Percentiles rank a stretch among this genome's conserved stretches.
Evolutionary conservation across 2,888 invertebrate genomes (phyloP).

Genomic region (Lasioglossum pauxillum): DNA sequence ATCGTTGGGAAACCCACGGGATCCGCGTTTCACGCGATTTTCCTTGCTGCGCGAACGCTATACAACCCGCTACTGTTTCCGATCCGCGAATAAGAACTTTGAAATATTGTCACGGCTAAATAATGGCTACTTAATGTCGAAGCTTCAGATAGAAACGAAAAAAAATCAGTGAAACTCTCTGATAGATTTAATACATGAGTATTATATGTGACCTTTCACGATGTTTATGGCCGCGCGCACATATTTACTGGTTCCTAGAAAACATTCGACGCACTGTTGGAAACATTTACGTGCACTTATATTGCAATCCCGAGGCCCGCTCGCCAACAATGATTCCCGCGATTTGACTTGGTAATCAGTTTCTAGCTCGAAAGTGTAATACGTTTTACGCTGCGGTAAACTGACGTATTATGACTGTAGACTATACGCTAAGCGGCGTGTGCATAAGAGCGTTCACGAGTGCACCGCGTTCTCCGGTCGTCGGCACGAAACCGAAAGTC

Average conservation of each 20-base stretch:
- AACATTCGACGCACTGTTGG: slow-evolving; percentile 31
- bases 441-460: slow-evolving; percentile 1
- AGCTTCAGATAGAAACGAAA: neutral
- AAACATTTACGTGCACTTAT: slow-evolving; percentile 44
- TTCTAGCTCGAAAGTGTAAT: slow-evolving; percentile 31
- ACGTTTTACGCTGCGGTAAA: slow-evolving; percentile 44
- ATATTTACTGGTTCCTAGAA: slow-evolving; percentile 7
- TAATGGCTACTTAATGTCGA: neutral
- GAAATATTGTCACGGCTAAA: neutral
- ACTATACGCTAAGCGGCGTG: slow-evolving; percentile 25
- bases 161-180: neutral
- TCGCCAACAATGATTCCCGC: slow-evolving; percentile 38
- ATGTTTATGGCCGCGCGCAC: neutral
- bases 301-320: slow-evolving; percentile 22
- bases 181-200: neutral
- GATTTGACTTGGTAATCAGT: slow-evolving; percentile 55
- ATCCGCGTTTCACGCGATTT: neutral
- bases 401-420: slow-evolving; percentile 28
- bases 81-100: neutral
- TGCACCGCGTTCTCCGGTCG: neutral
- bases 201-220: neutral
- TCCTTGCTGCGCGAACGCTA: neutral
- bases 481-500: neutral
- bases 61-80: neutral
- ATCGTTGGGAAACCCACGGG: neutral